Base-by-base conservation (phyloP, 2,888 invertebrate species). In the Phytoseiulus persimilis region DNA sequence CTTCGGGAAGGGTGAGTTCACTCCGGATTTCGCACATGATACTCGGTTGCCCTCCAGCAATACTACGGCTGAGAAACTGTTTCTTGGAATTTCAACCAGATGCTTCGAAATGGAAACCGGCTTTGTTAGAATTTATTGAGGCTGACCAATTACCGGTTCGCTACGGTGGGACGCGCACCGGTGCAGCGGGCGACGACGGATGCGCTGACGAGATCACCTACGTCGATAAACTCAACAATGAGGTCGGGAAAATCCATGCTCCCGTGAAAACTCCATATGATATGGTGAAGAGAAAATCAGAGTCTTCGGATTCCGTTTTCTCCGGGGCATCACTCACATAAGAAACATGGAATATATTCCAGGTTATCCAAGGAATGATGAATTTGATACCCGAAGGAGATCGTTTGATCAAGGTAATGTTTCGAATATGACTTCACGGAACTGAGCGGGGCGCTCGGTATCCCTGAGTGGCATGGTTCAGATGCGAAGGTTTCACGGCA, bases 201-300 rank as follows among this genome's bases (percentile, higher is more conserved):
- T 87, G 87, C 23, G 87, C 28, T 0, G 39, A 87, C 18, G 87
- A 87, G 45, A 32, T 87, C 32, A 45, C 45, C 87, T 87, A 87
- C 87, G 87, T 87, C 32, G 39, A 32, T 87, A 87, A 87, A 45
- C 33, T 87, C 5, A 87, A 87, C 87, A 33, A 87, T 33, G 87
- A 87, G 87, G 87, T 87, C 11, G 33, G 1, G 2, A 65, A 3
- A 2, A 65, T 28, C 14, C 65, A 23, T 11, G 28, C n/a, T n/a
- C n/a, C n/a, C n/a, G n/a, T n/a, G n/a, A n/a, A n/a, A n/a, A n/a
- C n/a, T n/a, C n/a, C n/a, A n/a, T n/a, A n/a, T n/a, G n/a, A n/a
- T n/a, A n/a, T n/a, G n/a, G n/a, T n/a, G n/a, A n/a, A n/a, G n/a
- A n/a, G n/a, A n/a, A n/a, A n/a, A n/a, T n/a, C n/a, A n/a, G n/a